Evolutionary conservation across 1,140 invertebrate genomes (phyloP).

Genomic region (Oppia nitens): DNA sequence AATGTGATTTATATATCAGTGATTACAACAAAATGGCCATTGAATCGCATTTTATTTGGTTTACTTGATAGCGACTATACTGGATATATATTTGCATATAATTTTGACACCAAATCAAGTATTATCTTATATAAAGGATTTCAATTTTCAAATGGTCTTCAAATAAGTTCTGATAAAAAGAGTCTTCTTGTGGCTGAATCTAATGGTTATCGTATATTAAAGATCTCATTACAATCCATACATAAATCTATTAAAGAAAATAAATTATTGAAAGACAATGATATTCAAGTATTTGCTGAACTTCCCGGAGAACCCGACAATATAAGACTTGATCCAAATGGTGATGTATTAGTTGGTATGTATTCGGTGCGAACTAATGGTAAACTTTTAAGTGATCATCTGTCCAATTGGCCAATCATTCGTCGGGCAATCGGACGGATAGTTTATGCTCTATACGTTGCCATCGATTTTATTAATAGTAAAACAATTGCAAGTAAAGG

Average conservation of each 20-base stretch:
- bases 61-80: constrained; percentile 41
- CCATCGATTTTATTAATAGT: not conserved
- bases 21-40: constrained; percentile 41
- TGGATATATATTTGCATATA: constrained; percentile 29
- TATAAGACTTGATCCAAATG: constrained; percentile 43
- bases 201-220: constrained; percentile 1
- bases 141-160: constrained; percentile 21
- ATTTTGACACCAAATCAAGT: constrained; percentile 16
- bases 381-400: constrained; percentile 25
- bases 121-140: constrained; percentile 11
- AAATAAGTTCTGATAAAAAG: constrained; percentile 18
- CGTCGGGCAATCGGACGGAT: constrained; percentile 25
- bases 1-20: constrained; percentile 63
- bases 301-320: constrained; percentile 57
- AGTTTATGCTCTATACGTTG: constrained; percentile 16
- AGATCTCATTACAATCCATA: constrained; percentile 10
- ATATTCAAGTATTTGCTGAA: constrained; percentile 18
- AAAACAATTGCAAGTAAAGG: not conserved
- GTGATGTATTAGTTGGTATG: constrained; percentile 47
- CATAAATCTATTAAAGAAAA: constrained; percentile 5
- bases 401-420: constrained; percentile 25
- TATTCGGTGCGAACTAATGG: constrained; percentile 28
- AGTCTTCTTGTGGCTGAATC: constrained; percentile 17
- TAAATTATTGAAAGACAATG: not conserved
- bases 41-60: constrained; percentile 42